Conservation (phyloP, 2,797 vertebrate genomes). For the Diglossa cyanea region DNA sequence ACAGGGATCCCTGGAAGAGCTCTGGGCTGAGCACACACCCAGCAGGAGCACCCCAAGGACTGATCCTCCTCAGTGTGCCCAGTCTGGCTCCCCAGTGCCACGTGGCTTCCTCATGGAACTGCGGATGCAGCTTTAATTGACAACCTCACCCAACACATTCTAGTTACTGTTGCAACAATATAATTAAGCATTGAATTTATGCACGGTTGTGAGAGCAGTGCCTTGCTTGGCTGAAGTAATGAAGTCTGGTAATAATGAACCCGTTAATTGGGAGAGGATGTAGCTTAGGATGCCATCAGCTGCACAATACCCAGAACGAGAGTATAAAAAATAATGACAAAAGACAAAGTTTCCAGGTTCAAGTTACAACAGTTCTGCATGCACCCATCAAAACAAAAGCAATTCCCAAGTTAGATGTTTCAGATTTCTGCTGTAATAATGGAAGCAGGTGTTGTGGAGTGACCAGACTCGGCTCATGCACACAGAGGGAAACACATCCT, state of each 20-base stretch:
- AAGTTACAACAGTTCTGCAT: neutral
- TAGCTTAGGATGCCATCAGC: slow-evolving; percentile 51
- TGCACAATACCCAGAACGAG: neutral
- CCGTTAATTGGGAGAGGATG: slow-evolving; percentile 63
- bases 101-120: neutral
- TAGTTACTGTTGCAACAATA: slow-evolving; percentile 70
- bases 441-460: neutral
- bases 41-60: neutral
- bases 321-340: neutral
- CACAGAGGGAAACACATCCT: neutral
- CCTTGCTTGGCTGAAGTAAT: slow-evolving; percentile 61
- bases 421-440: neutral
- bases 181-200: slow-evolving; percentile 71
- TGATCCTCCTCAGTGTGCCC: neutral
- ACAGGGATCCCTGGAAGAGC: neutral
- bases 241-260: slow-evolving; percentile 65
- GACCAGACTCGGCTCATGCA: neutral
- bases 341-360: neutral
- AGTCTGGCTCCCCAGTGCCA: neutral
- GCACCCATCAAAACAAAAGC: neutral
- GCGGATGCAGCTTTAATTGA: slow-evolving; percentile 62
- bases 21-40: neutral
- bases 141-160: slow-evolving; percentile 63
- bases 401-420: neutral
- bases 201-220: slow-evolving; percentile 31